phyloP scores from a whole-genome alignment of 1,140 invertebrate species.

The Neoseiulus cucumeris region DNA sequence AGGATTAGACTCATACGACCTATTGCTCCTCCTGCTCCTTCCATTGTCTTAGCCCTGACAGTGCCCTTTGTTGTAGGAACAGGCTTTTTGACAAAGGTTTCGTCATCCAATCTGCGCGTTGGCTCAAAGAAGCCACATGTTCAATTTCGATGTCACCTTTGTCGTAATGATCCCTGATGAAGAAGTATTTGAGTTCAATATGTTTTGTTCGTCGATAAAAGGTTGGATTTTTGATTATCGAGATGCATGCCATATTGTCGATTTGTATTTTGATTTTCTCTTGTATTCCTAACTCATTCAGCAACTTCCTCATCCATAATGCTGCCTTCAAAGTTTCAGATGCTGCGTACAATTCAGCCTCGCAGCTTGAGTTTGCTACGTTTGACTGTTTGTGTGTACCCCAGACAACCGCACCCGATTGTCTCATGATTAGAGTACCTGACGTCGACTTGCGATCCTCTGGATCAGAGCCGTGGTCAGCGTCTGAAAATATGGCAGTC shows the following conservation, averaged over 20 bases:
- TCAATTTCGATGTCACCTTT: conserved; percentile 8
- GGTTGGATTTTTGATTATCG: conserved; percentile 24
- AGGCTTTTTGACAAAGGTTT: too few species aligned
- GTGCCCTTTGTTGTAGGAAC: too few species aligned
- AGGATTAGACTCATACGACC: too few species aligned
- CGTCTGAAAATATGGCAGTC: conserved; percentile 9
- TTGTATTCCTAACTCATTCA: conserved; percentile 18
- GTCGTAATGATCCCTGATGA: conserved; percentile 23
- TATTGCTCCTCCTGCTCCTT: too few species aligned
- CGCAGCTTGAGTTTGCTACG: neutral
- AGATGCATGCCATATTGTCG: conserved; percentile 24
- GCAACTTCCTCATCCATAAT: conserved; percentile 21
- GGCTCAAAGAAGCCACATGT: neutral
- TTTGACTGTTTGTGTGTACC: neutral
- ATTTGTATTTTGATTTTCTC: conserved; percentile 18
- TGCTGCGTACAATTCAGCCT: neutral
- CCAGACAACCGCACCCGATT: neutral
- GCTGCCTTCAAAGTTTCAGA: conserved; percentile 19
- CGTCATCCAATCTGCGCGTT: too few species aligned
- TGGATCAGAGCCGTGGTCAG: neutral
- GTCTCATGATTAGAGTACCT: neutral
- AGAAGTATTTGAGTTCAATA: conserved; percentile 26
- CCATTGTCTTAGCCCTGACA: too few species aligned
- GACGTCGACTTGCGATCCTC: conserved; percentile 10
- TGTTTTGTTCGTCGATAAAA: conserved; percentile 28